These are phyloP conservation scores for Theodoxus fluviatilis DNA, from an alignment of 2,888 invertebrate genomes.

Conservation along the genomic window DNA sequence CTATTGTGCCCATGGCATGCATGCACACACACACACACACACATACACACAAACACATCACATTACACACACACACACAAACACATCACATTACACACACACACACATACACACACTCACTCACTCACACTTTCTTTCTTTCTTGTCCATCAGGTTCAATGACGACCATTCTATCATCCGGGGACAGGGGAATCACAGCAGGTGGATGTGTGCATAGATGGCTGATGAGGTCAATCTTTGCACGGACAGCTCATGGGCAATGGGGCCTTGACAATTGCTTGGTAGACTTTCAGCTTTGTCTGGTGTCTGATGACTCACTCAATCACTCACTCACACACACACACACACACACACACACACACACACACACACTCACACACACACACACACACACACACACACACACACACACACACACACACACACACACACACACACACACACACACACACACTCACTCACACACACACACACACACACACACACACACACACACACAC, in stretches of 20 bases:
- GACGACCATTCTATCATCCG: too few species aligned
- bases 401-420: not conserved
- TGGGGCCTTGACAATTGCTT: not conserved
- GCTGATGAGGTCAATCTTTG: too few species aligned
- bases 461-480: not conserved
- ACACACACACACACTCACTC: not conserved
- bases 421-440: not conserved
- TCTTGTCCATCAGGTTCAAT: slow-evolving; percentile 77
- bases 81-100: too few species aligned
- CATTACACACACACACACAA: not conserved
- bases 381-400: not conserved
- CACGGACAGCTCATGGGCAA: too few species aligned
- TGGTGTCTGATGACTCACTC: not conserved
- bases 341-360: not conserved
- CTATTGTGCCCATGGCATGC: not conserved
- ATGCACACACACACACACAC: slow-evolving; percentile 17
- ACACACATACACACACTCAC: not conserved
- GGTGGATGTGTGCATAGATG: too few species aligned
- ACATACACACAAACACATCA: not conserved
- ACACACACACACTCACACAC: not conserved
- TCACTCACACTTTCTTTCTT: slow-evolving; percentile 57
- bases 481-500: slow-evolving; percentile 67
- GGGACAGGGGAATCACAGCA: too few species aligned
- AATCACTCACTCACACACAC: slow-evolving; percentile 5
- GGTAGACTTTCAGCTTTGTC: not conserved